Conservation (phyloP, 2,888 invertebrate species). For the Saturnia pavonia region DNA sequence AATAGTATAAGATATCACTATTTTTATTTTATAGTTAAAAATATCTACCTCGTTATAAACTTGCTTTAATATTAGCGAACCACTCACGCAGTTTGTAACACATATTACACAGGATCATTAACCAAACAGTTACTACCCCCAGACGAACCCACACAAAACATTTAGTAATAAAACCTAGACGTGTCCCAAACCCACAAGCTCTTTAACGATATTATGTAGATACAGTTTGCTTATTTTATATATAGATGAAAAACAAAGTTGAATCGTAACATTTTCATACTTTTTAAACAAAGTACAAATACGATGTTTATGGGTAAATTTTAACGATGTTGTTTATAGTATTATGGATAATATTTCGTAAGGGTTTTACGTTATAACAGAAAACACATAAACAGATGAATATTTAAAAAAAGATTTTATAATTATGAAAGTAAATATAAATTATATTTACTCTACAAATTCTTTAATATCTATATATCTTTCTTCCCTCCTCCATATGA, state of each 20-base stretch:
- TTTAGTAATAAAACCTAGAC: constrained; percentile 6
- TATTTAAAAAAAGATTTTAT: too few relatives aligned
- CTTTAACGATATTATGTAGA: neutral
- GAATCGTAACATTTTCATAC: neutral
- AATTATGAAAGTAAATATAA: too few relatives aligned
- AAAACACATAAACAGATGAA: too few relatives aligned
- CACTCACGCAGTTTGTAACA: neutral
- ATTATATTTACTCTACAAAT: too few relatives aligned
- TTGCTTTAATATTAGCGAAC: neutral
- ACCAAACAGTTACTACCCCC: neutral
- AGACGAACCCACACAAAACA: neutral
- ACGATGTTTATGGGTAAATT: neutral
- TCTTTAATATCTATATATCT: too few relatives aligned
- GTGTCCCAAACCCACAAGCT: neutral
- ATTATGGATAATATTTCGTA: too few relatives aligned
- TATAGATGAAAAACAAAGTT: neutral
- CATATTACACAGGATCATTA: neutral
- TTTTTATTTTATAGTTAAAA: neutral
- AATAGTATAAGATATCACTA: too few relatives aligned
- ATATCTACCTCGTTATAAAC: neutral
- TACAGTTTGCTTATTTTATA: neutral
- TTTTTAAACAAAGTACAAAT: neutral
- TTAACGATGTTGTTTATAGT: neutral
- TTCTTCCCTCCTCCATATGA: too few relatives aligned
- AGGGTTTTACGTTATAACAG: too few relatives aligned